Evolutionary conservation across 2,888 invertebrate species (phyloP).

Genomic region (Nebria brevicollis): DNA sequence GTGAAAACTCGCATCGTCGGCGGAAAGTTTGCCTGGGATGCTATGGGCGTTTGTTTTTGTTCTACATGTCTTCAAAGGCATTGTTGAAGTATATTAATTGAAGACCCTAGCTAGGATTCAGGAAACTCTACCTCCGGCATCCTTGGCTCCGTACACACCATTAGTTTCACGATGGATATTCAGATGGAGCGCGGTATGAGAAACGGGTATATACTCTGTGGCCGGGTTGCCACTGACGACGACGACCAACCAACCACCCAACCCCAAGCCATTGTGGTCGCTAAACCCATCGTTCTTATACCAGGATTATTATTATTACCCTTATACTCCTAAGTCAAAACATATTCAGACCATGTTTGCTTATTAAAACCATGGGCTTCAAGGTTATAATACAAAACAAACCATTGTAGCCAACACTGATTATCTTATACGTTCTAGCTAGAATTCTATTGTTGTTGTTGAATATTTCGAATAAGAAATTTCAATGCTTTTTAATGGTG

Average conservation of each 20-base stretch:
- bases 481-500: too few species aligned
- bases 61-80: neutral
- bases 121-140: constrained; percentile 1
- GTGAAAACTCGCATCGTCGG: neutral
- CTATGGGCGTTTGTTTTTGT: neutral
- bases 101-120: neutral
- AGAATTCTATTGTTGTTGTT: too few species aligned
- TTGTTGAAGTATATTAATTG: constrained; percentile 1
- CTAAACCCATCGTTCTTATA: neutral
- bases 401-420: too few species aligned
- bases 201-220: neutral
- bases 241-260: neutral
- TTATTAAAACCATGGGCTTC: neutral
- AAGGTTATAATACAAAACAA: neutral
- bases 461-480: too few species aligned
- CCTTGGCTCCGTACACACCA: neutral
- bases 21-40: neutral
- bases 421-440: too few species aligned
- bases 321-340: neutral
- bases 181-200: neutral
- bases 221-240: neutral
- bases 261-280: neutral
- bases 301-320: neutral
- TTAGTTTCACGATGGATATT: neutral
- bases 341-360: neutral